These are phyloP conservation scores for Pilophorus perplexus DNA, from an alignment of 2,888 invertebrate genomes.

Conservation along the genomic window DNA sequence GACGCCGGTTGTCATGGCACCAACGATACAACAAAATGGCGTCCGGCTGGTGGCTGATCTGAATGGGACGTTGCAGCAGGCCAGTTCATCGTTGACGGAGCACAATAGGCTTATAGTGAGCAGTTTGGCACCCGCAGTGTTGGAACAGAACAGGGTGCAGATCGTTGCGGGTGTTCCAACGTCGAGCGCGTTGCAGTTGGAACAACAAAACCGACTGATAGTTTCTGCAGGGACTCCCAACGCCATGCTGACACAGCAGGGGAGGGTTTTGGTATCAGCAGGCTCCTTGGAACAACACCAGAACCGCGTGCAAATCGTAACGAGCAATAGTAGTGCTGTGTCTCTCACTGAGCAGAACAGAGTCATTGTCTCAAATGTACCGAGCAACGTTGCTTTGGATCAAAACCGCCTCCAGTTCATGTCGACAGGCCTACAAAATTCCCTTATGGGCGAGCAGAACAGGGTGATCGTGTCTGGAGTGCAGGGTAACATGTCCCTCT, in stretches of 20 bases:
- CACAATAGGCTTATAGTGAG: constrained; percentile 48
- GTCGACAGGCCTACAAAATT: constrained; percentile 44
- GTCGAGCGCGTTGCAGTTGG: constrained; percentile 45
- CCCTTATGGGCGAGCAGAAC: constrained; percentile 42
- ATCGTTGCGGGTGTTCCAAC: constrained; percentile 48
- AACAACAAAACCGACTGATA: constrained; percentile 48
- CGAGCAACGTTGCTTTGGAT: constrained; percentile 44
- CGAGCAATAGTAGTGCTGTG: constrained; percentile 45
- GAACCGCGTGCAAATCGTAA: constrained; percentile 48
- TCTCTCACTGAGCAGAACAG: constrained; percentile 47
- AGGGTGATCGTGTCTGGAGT: constrained; percentile 45
- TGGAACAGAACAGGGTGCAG: constrained; percentile 47
- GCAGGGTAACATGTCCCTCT: constrained; percentile 45
- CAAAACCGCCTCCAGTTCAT: constrained; percentile 47
- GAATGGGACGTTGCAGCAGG: constrained; percentile 45
- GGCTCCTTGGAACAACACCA: constrained; percentile 47
- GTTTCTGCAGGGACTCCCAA: constrained; percentile 46
- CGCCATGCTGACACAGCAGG: constrained; percentile 47
- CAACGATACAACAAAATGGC: constrained; percentile 48
- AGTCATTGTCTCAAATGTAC: constrained; percentile 47
- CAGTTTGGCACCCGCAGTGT: constrained; percentile 44
- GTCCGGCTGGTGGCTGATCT: constrained; percentile 49
- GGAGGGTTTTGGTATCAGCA: constrained; percentile 43
- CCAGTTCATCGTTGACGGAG: constrained; percentile 43
- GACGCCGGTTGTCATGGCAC: constrained; percentile 46